phyloP scores from a whole-genome alignment of 64 coral and sea anemone genomes.

The Anthopleura sola region DNA sequence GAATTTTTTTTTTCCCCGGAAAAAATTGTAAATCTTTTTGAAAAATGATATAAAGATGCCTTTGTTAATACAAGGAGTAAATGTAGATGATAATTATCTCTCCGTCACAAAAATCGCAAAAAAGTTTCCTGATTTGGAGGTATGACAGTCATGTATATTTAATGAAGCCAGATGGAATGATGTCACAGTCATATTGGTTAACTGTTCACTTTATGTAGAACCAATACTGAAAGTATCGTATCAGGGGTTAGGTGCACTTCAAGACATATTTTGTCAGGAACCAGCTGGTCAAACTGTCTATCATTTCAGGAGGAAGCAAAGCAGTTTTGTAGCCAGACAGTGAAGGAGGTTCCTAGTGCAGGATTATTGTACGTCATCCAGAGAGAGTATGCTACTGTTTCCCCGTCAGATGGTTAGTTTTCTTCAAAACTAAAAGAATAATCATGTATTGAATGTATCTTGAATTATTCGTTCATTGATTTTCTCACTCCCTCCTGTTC shows the following conservation, averaged over 20 bases:
- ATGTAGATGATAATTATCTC: not conserved
- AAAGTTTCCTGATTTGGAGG: slow-evolving; percentile 5
- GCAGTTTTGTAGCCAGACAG: slow-evolving; percentile 37
- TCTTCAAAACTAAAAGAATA: not conserved
- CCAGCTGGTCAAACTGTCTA: too few relatives aligned
- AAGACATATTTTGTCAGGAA: too few relatives aligned
- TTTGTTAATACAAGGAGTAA: not conserved
- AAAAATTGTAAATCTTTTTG: not conserved
- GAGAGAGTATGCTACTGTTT: slow-evolving; percentile 71
- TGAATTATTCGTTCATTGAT: too few relatives aligned
- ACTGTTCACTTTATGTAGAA: too few relatives aligned
- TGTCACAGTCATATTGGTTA: too few relatives aligned
- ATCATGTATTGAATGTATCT: too few relatives aligned
- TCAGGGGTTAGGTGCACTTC: too few relatives aligned
- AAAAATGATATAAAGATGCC: not conserved
- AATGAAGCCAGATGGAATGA: too few relatives aligned
- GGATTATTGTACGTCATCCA: slow-evolving; percentile 67
- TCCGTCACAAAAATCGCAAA: not conserved
- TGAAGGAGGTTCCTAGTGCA: slow-evolving; percentile 28
- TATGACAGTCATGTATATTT: not conserved
- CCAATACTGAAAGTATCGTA: too few relatives aligned
- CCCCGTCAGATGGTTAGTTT: slow-evolving; percentile 46
- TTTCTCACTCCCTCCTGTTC: not conserved
- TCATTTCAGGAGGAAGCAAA: slow-evolving; percentile 25
- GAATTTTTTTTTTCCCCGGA: not conserved